phyloP scores from a whole-genome alignment of 2,113 vertebrate species.

The Eleginops maclovinus region DNA sequence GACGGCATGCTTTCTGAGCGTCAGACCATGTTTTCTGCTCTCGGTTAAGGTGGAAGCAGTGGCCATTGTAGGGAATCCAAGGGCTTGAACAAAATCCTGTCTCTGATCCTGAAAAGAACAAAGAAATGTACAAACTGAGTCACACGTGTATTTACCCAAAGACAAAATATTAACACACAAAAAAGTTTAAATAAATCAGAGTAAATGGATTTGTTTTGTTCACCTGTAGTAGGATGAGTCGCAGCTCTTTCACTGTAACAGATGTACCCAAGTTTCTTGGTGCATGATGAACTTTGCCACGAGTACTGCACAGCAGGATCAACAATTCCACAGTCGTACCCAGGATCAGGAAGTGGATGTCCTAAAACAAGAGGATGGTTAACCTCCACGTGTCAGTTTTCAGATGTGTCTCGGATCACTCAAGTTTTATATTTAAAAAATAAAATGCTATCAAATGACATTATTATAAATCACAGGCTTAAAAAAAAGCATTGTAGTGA shows the following conservation, averaged over 20 bases:
- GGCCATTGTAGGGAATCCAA: conserved; percentile 88
- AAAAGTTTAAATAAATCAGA: too few species aligned
- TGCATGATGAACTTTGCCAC: conserved; percentile 88
- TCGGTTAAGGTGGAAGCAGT: conserved; percentile 87
- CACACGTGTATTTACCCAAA: too few species aligned
- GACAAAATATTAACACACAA: too few species aligned
- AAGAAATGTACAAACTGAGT: neutral
- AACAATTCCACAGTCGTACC: conserved; percentile 84
- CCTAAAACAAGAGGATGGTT: conserved; percentile 74
- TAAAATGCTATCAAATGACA: too few species aligned
- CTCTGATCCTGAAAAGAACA: conserved; percentile 29
- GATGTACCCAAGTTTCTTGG: conserved; percentile 88
- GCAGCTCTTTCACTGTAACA: conserved; percentile 83
- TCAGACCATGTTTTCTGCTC: conserved; percentile 84
- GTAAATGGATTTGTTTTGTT: conserved; percentile 3
- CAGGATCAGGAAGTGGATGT: conserved; percentile 84
- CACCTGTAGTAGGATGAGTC: conserved; percentile 31
- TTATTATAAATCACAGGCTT: too few species aligned
- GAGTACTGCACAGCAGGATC: conserved; percentile 78
- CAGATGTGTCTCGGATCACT: too few species aligned
- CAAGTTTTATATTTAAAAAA: too few species aligned
- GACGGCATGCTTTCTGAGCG: conserved; percentile 84
- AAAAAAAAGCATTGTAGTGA: too few species aligned
- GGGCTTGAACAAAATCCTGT: conserved; percentile 82
- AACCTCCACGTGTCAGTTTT: neutral